Base-by-base conservation (phyloP, 2,797 vertebrate genomes). In the Natrix natrix region DNA sequence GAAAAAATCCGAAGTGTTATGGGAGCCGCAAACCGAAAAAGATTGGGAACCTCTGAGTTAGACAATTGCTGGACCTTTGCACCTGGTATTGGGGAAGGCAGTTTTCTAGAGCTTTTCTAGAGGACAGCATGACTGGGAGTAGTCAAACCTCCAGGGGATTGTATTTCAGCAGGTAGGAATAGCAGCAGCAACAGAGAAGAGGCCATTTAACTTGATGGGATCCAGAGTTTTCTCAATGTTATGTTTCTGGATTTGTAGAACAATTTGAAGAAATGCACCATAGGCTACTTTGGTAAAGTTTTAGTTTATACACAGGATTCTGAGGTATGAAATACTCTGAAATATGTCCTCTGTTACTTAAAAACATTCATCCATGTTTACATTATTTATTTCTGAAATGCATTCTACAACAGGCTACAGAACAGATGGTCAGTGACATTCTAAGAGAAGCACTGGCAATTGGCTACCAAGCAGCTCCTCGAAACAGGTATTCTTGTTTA, bases 361-460 rank as follows among this genome's bases (percentile, higher is more conserved):
- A 90, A 54, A 59, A 12, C 22, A 88, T 91, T 93, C 66, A 54
- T 92, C 8, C 37, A 43, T 43, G 8, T 78, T 90, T 88, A 17
- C 16, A 66, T 0, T 63, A 92, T 4, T 93, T n/a, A 2, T 20
- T 88, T 87, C 5, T 94, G 8, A 92, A 1, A 6, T 16, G 93
- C 43, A 92, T 24, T 93, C 91, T 91, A 4, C 94, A 48, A 5
- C 86, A 99, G 99, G 99, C 99, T 56, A 99, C 99, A 0, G 98
- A 99, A 87, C 99, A 99, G 97, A 98, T 99, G 96, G 98, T 98
- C 97, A 99, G 98, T 69, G 99, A 99, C 94, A 97, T 99, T 96
- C 97, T 99, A 83, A 98, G 99, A 96, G 98, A 99, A 93, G 98
- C 99, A 0, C 97, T 99, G 90, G 98, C 99, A 1, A 98, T 98